Evolutionary conservation across 2,888 invertebrate species (phyloP), one percentile per base, ranked within the genome.

Genomic region (Imbricaverruca yamaguchii): DNA sequence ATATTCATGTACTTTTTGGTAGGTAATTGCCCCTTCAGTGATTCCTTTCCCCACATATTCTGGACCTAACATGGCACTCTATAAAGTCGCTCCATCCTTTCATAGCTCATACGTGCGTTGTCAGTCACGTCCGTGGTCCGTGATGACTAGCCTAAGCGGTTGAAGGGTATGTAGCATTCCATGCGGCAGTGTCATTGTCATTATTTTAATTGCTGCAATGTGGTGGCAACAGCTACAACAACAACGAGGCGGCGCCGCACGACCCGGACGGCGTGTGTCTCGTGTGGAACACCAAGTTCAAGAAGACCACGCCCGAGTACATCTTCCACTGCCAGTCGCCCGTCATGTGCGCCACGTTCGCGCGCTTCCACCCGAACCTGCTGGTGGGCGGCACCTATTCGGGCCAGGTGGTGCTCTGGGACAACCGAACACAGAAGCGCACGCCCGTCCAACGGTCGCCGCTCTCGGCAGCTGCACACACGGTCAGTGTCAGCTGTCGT

Each of bases 341-440:
- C 7, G 96, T 99, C 67, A 94, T 97, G 92, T 97, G 97, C 80
- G 93, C 96, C 81, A 94, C 94, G 2, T 97, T 97, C 88, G 96
- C 96, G 15, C 92, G 94, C 88, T 99, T 99, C 90, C 98, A 99
- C 89, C 98, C 98, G 0, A 98, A 98, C 88, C 89, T 99, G 84
- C 94, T 99, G 84, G 90, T 99, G 83, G 99, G 98, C 82, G 98
- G 98, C 81, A 98, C 98, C 8, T 99, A 98, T 89, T 97, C 97
- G 0, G 99, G 99, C 0, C 98, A 99, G 89, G 97, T 99, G 84
- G 98, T 99, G 59, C 89, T 99, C 82, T 99, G 99, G 99, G 99
- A 99, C 89, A 99, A 98, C 88, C 91, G 99, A 85, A 96, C 96
- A 15, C 96, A 96, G 87, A 99, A 98, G 87, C 91, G 97, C 83